phyloP scores from a whole-genome alignment of 2,888 invertebrate genomes.

The Ashinkailepas kermadecensis region DNA sequence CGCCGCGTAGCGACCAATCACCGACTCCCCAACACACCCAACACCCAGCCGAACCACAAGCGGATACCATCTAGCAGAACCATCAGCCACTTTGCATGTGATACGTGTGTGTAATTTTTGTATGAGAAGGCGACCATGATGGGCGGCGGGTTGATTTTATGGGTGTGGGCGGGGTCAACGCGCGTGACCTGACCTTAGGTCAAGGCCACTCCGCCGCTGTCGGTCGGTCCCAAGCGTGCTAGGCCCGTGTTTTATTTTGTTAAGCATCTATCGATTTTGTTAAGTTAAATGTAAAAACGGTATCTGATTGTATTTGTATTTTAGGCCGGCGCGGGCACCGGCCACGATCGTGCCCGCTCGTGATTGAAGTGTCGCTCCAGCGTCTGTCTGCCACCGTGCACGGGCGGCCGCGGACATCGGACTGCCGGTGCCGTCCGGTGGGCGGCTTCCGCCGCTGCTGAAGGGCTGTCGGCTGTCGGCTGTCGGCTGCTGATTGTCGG shows the following conservation, averaged over 20 bases:
- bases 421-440: too few species aligned
- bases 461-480: too few species aligned
- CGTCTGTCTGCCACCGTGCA: neutral
- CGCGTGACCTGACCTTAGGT: too few species aligned
- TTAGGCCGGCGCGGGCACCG: neutral
- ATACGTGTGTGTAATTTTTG: conserved; percentile 6
- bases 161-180: neutral
- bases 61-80: neutral
- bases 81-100: neutral
- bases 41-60: too few species aligned
- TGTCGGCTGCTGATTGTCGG: too few species aligned
- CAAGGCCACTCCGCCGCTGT: neutral
- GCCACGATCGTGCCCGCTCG: too few species aligned
- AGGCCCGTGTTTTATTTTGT: conserved; percentile 15
- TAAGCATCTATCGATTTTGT: conserved; percentile 20
- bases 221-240: neutral
- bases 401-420: neutral
- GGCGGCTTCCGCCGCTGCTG: too few species aligned
- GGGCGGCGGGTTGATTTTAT: neutral
- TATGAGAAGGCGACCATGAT: neutral
- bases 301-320: conserved; percentile 21
- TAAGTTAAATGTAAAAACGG: conserved; percentile 20
- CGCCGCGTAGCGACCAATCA: neutral
- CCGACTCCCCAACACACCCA: neutral
- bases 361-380: neutral